Evolutionary conservation across 2,797 vertebrate genomes (phyloP).

Genomic region (Lerista edwardsae): DNA sequence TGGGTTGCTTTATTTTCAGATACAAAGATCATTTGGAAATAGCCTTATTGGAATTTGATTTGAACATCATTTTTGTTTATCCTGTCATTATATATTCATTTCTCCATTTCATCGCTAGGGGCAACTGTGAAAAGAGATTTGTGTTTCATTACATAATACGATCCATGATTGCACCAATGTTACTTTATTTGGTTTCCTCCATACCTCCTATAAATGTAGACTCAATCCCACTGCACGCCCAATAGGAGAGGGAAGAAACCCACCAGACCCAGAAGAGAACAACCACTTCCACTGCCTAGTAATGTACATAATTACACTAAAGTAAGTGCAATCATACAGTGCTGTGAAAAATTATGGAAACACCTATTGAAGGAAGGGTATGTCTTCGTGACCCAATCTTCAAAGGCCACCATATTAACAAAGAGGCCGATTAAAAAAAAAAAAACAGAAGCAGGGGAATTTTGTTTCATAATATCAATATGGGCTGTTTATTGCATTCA

Average conservation of each 20-base stretch:
- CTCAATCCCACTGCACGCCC: slow-evolving; percentile 14
- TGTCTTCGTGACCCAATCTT: slow-evolving; percentile 18
- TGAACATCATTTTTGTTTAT: slow-evolving; percentile 13
- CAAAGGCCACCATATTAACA: not conserved
- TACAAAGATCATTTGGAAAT: slow-evolving; percentile 25
- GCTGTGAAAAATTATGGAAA: slow-evolving; percentile 23
- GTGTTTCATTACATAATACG: not conserved
- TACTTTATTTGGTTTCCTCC: slow-evolving; percentile 23
- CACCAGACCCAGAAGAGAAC: slow-evolving; percentile 8
- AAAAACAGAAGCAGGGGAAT: not conserved
- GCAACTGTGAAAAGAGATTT: slow-evolving; percentile 19
- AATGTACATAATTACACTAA: slow-evolving; percentile 27
- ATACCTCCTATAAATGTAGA: slow-evolving; percentile 29
- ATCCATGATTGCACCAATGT: not conserved
- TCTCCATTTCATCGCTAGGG: slow-evolving; percentile 33
- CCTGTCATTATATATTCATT: slow-evolving; percentile 4
- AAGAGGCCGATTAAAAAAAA: not conserved
- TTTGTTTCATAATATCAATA: no score
- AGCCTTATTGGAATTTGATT: slow-evolving; percentile 25
- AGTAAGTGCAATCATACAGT: not conserved
- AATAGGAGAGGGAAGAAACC: slow-evolving; percentile 22
- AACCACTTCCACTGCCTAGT: slow-evolving; percentile 24
- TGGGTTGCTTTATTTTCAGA: slow-evolving; percentile 25
- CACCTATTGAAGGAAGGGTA: not conserved
- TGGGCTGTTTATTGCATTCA: no score